Base-by-base conservation (phyloP, 2,797 vertebrate species). In the Schizothorax lantsangensis region DNA sequence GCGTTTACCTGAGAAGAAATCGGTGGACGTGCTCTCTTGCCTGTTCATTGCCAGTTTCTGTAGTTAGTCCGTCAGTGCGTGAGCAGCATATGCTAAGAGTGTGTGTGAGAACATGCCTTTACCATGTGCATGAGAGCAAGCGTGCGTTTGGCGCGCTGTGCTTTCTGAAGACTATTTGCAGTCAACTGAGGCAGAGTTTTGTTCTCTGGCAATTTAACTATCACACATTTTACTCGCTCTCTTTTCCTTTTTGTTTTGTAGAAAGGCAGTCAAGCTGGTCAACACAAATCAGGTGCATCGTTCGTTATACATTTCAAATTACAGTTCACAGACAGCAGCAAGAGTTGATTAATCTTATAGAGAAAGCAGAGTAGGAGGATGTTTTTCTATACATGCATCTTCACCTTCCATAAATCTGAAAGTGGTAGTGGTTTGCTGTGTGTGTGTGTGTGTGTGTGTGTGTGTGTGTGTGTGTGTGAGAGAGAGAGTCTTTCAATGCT, bases 1-100 rank as follows among this genome's bases (percentile, higher is more conserved):
- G 74, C 52, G 36, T 92, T 94, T 95, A 96, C 95, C 95, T 95
- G 95, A 88, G 83, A 93, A 84, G 81, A 93, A 92, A 89, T 95
- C 93, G 84, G 93, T 93, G 89, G 94, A 92, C 89, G 92, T 90
- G 88, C 89, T 94, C 75, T 92, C 92, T 64, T 92, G 93, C 83
- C 92, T 92, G 90, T 95, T 94, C 95, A 96, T 95, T 77, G 79
- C 74, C 90, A 93, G 38, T 84, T 85, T 84, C 79, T 71, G 49
- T 85, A 73, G 84, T 84, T 86, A 87, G 59, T 74, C 77, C 83
- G 82, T 84, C 81, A 80, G 81, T 75, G 85, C 92, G 84, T 91
- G 57, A 86, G 89, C 79, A 71, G 86, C 81, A 81, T 81, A 86
- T 84, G 84, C 81, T 84, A 80, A 87, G 88, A 88, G 91, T 91